Conservation (phyloP, 30 jellyfish, hydroid and myxozoan species). For the Cassiopea andromeda region DNA sequence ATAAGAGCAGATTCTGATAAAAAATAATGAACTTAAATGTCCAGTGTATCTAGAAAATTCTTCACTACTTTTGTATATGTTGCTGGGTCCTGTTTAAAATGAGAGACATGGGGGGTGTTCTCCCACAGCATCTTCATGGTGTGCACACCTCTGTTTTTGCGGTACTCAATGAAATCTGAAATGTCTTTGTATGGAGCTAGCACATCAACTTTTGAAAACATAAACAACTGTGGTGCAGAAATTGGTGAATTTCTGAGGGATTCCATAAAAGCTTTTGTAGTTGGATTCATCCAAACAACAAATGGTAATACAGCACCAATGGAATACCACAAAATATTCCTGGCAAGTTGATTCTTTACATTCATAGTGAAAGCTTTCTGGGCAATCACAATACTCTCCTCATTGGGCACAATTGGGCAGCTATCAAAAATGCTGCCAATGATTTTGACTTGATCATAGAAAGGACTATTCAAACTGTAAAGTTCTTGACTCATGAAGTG, state of each 20-base stretch:
- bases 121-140: slow-evolving; percentile 53
- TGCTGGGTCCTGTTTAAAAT: slow-evolving; percentile 53
- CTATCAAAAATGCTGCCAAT: slow-evolving; percentile 85
- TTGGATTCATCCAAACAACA: slow-evolving; percentile 65
- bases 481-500: slow-evolving; percentile 41
- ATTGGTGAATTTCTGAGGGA: slow-evolving; percentile 54
- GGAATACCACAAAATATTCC: slow-evolving; percentile 26
- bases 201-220: slow-evolving; percentile 74
- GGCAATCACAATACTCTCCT: slow-evolving; percentile 54
- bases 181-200: slow-evolving; percentile 82
- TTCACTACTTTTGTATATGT: slow-evolving; percentile 35
- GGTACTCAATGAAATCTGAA: slow-evolving; percentile 55
- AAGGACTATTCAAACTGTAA: background rate
- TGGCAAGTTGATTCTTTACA: slow-evolving; percentile 29
- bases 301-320: slow-evolving; percentile 13
- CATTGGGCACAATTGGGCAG: slow-evolving; percentile 86
- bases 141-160: slow-evolving; percentile 62
- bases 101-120: slow-evolving; percentile 77
- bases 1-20: no score
- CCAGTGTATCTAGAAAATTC: slow-evolving; percentile 35
- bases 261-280: slow-evolving; percentile 61
- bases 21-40: background rate
- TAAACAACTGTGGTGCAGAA: slow-evolving; percentile 70
- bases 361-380: slow-evolving; percentile 64
- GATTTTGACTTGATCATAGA: slow-evolving; percentile 3